phyloP scores from a whole-genome alignment of 2,113 vertebrate genomes.

The Acanthisitta chloris region DNA sequence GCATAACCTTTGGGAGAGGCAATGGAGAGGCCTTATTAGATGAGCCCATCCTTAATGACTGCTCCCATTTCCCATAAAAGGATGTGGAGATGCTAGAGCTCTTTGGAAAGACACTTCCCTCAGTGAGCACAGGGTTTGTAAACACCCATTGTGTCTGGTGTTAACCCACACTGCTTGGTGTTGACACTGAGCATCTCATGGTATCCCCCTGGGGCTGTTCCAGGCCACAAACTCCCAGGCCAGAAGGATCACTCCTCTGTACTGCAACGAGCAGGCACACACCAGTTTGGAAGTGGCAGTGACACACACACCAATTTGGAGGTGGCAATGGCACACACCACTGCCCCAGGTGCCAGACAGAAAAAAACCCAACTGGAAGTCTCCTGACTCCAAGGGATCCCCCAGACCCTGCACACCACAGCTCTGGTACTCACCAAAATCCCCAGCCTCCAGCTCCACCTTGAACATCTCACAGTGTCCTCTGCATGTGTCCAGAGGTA shows the following conservation, averaged over 20 bases:
- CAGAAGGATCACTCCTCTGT: background rate
- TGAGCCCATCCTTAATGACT: accelerated
- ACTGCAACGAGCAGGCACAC: background rate
- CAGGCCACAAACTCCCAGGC: background rate
- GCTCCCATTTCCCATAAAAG: background rate
- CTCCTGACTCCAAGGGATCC: background rate
- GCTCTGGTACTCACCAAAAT: slow-evolving; percentile 66
- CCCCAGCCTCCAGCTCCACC: slow-evolving; percentile 70
- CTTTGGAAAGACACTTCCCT: background rate
- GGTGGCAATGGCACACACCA: background rate
- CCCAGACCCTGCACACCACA: background rate
- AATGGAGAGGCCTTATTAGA: background rate
- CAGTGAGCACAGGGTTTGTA: background rate
- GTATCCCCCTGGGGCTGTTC: background rate
- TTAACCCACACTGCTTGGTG: background rate
- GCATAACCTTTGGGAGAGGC: slow-evolving; percentile 67
- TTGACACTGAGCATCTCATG: background rate
- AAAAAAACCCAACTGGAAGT: background rate
- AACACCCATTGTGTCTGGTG: accelerated
- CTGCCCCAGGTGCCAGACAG: background rate
- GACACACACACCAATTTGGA: background rate
- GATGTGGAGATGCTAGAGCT: background rate
- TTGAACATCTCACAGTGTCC: slow-evolving; percentile 66
- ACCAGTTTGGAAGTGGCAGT: background rate
- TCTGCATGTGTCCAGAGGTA: slow-evolving; percentile 65